Base-by-base conservation (phyloP, 1,140 invertebrate species). In the Kradibia gibbosae region DNA sequence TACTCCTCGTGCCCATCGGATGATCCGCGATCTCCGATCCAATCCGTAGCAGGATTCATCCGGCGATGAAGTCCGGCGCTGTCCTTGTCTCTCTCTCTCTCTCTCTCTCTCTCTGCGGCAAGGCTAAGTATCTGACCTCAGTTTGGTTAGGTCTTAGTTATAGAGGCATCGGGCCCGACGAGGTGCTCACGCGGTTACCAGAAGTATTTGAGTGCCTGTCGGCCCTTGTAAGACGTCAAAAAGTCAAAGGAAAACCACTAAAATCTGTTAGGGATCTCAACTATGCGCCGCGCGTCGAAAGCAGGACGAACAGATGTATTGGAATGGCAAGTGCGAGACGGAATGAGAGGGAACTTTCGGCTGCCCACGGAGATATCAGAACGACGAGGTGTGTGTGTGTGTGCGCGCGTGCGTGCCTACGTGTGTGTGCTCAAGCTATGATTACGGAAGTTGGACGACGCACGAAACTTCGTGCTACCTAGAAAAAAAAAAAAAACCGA, bases 231-330 rank as follows among this genome's bases (percentile, higher is more conserved):
- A 91, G 87, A 90, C 86, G 89, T 91, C 90, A 88, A 91, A 91
- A 91, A 91, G 90, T 90, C 90, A 90, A 91, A 91, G 89, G 84
- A 88, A 91, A 91, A 90, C 89, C 89, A 91, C 90, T 90, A 90
- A 91, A 91, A 91, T 91, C 90, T 89, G 89, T 90, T 90, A 90
- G 89, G 90, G 89, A 90, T 91, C 89, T 91, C 89, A 91, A 91
- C 90, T 91, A 90, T 90, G 87, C 85, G 82, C 80, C 75, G 79
- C 81, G 86, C 75, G 65, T 39, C n/a, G 13, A 28, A 36, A 45
- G 34, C 80, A 82, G 62, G 65, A 82, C 48, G 71, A 62, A 84
- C n/a, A 65, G n/a, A 36, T 13, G 34, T 20, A 67, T 10, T 34
- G 60, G 4, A 62, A 7, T 31, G 62, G 62, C n/a, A 5, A 28